Conservation (phyloP, 2,113 vertebrate genomes). For the Microtus richardsoni region DNA sequence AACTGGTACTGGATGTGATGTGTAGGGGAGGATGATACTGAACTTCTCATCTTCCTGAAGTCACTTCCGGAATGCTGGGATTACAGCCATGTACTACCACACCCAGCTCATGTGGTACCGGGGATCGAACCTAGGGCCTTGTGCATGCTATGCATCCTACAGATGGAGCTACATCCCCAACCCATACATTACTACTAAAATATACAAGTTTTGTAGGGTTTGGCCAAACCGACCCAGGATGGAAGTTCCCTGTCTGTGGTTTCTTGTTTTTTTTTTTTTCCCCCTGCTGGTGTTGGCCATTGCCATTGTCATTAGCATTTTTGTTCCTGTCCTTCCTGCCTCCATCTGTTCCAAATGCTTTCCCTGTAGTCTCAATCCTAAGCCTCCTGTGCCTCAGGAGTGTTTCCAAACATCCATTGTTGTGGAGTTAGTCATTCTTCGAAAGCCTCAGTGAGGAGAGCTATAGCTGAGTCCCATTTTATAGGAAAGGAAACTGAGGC, state of each 20-base stretch:
- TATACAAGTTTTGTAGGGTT: neutral
- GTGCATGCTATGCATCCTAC: neutral
- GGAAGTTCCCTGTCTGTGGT: neutral
- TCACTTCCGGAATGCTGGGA: neutral
- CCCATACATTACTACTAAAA: neutral
- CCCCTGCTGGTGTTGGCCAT: neutral
- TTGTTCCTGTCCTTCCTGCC: neutral
- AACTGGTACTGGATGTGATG: neutral
- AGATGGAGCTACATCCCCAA: no score
- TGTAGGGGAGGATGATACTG: neutral
- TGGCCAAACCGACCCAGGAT: neutral
- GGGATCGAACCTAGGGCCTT: neutral
- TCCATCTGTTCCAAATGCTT: no score
- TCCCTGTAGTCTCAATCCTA: neutral
- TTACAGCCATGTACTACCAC: no score
- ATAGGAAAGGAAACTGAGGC: neutral
- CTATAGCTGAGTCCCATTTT: neutral
- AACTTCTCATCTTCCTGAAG: neutral
- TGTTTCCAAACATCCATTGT: neutral
- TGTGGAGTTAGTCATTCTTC: neutral
- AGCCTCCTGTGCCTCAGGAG: neutral
- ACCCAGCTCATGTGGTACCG: no score
- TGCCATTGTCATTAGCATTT: rapidly evolving
- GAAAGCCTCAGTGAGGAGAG: neutral
- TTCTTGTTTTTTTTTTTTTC: neutral